These are phyloP conservation scores for Nycticryphes semicollaris DNA, from an alignment of 2,113 vertebrate species.

Conservation along the genomic window DNA sequence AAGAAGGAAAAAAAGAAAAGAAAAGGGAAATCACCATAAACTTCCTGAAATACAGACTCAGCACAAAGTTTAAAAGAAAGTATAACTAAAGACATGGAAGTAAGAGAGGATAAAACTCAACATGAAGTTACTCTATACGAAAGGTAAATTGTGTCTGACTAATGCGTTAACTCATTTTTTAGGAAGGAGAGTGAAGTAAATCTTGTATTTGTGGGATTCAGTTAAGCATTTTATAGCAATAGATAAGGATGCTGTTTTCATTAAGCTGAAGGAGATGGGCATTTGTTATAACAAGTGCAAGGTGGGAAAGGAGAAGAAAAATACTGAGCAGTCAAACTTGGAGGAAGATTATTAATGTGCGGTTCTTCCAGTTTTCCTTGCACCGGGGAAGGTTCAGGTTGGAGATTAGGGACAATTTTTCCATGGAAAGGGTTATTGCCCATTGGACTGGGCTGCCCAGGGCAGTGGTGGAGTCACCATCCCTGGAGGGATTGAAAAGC, in stretches of 20 bases:
- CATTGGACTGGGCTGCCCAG: too few relatives aligned
- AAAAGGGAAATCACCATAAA: not conserved
- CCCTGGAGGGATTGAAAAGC: too few relatives aligned
- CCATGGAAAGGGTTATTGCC: too few relatives aligned
- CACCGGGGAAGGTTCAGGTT: too few relatives aligned
- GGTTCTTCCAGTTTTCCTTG: not conserved
- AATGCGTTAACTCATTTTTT: not conserved
- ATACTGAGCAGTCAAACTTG: not conserved
- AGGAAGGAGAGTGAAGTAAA: not conserved
- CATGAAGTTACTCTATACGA: not conserved
- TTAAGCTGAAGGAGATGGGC: not conserved
- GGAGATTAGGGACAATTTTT: too few relatives aligned
- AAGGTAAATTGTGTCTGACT: not conserved
- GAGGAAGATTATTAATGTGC: not conserved
- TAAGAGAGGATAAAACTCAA: not conserved
- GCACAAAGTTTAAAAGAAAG: not conserved
- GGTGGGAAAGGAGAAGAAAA: constrained; percentile 14
- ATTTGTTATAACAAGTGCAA: constrained; percentile 13
- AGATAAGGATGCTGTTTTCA: constrained; percentile 14
- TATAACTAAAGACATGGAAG: not conserved
- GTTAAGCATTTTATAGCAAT: constrained; percentile 12
- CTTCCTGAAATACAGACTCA: not conserved
- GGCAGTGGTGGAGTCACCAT: too few relatives aligned
- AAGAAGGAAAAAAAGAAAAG: not conserved
- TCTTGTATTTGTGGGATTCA: not conserved